Conservation (phyloP, 2,113 vertebrate species). For the Phainopepla nitens region DNA sequence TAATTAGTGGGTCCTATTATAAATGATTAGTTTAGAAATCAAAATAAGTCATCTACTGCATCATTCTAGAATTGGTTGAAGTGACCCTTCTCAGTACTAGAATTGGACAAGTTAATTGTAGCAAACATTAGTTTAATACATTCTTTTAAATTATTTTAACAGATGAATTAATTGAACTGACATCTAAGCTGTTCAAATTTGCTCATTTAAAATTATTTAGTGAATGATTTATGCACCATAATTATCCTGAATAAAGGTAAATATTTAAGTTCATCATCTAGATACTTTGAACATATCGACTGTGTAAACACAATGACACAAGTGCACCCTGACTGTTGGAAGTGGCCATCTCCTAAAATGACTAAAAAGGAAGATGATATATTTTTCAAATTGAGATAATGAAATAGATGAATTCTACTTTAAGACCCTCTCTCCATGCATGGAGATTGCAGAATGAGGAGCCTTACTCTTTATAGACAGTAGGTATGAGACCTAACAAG, state of each 20-base stretch:
- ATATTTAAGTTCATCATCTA: not conserved
- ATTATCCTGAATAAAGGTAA: not conserved
- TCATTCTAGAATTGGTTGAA: not conserved
- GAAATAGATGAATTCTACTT: not conserved
- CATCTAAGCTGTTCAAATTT: constrained; percentile 1
- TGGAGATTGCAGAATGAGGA: not conserved
- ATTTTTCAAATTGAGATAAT: not conserved
- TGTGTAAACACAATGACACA: not conserved
- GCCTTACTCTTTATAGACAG: not conserved
- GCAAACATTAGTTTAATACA: not conserved
- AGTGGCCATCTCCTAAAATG: not conserved
- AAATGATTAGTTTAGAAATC: not conserved
- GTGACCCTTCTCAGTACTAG: not conserved
- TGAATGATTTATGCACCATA: not conserved
- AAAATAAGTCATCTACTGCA: not conserved
- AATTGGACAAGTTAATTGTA: not conserved
- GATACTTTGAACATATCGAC: not conserved
- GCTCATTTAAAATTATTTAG: not conserved
- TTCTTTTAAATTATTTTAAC: constrained; percentile 6
- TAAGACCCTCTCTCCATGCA: not conserved
- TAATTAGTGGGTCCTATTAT: not conserved
- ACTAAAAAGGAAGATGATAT: not conserved
- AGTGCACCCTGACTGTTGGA: not conserved
- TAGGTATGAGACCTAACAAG: not conserved
- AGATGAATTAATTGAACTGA: not conserved